Evolutionary conservation across 2,113 vertebrate genomes (phyloP).

Genomic region (Cervus canadensis): DNA sequence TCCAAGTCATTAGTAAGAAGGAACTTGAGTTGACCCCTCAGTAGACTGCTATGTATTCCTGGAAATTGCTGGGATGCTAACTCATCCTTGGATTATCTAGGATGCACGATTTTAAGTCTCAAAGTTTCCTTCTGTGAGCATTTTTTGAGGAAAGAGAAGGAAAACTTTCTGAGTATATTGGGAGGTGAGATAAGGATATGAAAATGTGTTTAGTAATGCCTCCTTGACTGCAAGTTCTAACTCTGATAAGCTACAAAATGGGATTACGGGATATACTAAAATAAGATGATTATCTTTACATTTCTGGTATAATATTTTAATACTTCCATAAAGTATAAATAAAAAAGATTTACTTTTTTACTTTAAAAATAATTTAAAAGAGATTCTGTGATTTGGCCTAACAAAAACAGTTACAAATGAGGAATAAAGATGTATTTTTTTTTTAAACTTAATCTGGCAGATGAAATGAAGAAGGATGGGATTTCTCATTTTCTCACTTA

Average conservation of each 20-base stretch:
- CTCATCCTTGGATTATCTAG: background rate
- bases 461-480: background rate
- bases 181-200: background rate
- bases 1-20: background rate
- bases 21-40: background rate
- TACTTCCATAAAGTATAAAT: background rate
- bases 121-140: background rate
- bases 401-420: slow-evolving; percentile 34
- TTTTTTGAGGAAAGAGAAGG: background rate
- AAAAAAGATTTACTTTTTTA: slow-evolving; percentile 19
- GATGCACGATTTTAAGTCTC: background rate
- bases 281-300: background rate
- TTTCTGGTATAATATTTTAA: slow-evolving; percentile 4
- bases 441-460: background rate
- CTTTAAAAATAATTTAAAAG: slow-evolving; percentile 11
- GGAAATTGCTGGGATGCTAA: background rate
- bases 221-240: background rate
- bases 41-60: background rate
- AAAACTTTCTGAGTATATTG: background rate
- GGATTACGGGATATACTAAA: background rate
- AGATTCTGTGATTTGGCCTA: background rate
- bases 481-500: background rate
- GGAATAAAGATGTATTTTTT: background rate
- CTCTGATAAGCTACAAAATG: background rate
- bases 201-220: background rate